Evolutionary conservation across 2,888 invertebrate species (phyloP), one percentile per base, ranked within the genome.

Genomic region (Trachelus stipa): DNA sequence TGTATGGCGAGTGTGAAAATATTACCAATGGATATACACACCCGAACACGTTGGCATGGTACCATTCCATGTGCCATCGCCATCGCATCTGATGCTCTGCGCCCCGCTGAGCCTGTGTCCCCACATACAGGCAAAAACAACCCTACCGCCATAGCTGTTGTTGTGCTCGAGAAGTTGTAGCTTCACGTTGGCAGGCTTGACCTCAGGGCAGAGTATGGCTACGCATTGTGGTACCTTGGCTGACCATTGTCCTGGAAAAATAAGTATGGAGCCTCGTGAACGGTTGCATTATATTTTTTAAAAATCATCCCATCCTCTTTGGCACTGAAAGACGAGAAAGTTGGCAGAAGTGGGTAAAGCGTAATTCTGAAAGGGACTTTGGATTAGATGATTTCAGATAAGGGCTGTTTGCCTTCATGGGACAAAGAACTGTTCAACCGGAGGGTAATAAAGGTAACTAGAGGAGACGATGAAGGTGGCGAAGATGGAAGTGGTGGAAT

Each of bases 41-140:
- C 97, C 95, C 86, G 94, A 92, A 91, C 97, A 97, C 83, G 93
- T 93, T 33, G 97, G 97, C 82, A 95, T 93, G 71, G 94, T 93
- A 69, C 96, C 96, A 78, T 96, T 96, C 97, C 97, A 97, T 81
- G 93, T 93, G 78, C 97, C 97, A 89, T 95, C 95, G 76, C 95
- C 93, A 89, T 95, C 95, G 91, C 97, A 97, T 91, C 95, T 96
- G 80, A 97, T 93, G 68, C 95, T 96, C 11, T 96, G 95, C 73
- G 95, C 93, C 15, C 97, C 97, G 76, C 93, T 93, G 76, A 97
- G 93, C 81, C 94, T 93, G 91, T 97, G 96, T 78, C 97, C 97
- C 95, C 96, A 96, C 81, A 96, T 94, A 89, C 97, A 97, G 82
- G 95, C 94, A 92, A 97, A 97, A 84, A 96, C 94, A 23, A 96